These are phyloP conservation scores for Yponomeuta sedellus DNA, from an alignment of 2,888 invertebrate genomes.

Conservation along the genomic window DNA sequence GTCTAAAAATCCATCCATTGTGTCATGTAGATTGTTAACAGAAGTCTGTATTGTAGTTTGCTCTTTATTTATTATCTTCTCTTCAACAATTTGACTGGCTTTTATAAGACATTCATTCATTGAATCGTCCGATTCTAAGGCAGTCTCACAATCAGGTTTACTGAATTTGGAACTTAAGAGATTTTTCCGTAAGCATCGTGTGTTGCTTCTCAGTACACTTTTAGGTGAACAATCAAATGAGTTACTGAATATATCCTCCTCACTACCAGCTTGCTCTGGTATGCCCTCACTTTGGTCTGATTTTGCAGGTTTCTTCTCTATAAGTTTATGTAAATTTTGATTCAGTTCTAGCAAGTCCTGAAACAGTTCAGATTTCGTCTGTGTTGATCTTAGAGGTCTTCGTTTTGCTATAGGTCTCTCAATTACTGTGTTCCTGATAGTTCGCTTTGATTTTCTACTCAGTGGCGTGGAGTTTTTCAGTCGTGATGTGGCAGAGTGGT, in stretches of 20 bases:
- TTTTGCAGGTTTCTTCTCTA: constrained; percentile 39
- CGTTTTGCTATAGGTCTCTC: constrained; percentile 53
- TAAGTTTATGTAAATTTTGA: constrained; percentile 56
- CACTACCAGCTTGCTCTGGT: constrained; percentile 38
- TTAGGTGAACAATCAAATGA: constrained; percentile 56
- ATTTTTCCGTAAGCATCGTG: constrained; percentile 57
- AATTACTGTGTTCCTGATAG: constrained; percentile 40
- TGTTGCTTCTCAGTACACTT: constrained; percentile 42
- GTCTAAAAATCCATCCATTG: constrained; percentile 59
- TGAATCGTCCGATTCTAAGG: constrained; percentile 68
- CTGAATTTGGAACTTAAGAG: constrained; percentile 61
- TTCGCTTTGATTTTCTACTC: constrained; percentile 50
- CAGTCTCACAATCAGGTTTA: constrained; percentile 53
- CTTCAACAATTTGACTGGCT: constrained; percentile 68
- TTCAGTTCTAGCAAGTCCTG: constrained; percentile 65
- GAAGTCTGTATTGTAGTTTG: constrained; percentile 29
- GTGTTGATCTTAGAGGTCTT: constrained; percentile 40
- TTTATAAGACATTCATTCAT: constrained; percentile 68
- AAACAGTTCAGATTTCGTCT: constrained; percentile 55
- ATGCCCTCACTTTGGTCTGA: constrained; percentile 29
- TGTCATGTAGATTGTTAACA: constrained; percentile 35
- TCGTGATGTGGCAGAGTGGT: constrained; percentile 36
- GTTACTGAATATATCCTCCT: constrained; percentile 60
- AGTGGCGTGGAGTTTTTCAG: constrained; percentile 58
- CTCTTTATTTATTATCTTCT: constrained; percentile 43